Percentiles rank a stretch among this genome's conserved stretches.
These are phyloP conservation scores for Chionodraco myersi DNA, from an alignment of 2,113 vertebrate species.

Conservation along the genomic window DNA sequence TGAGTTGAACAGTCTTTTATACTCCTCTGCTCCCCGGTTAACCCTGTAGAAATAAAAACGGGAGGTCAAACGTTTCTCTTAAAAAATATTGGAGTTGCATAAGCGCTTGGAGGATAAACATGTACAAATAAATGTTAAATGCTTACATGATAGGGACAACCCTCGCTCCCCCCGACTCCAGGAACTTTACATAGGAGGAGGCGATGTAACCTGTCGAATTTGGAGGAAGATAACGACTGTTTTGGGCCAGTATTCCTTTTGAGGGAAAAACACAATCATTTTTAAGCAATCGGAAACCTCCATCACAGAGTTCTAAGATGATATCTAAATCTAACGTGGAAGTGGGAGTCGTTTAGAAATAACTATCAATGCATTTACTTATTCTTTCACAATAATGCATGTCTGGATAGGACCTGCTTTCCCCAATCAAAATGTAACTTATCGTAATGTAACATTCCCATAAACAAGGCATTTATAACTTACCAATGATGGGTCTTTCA, in stretches of 20 bases:
- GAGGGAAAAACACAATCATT: neutral
- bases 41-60: conserved; percentile 79
- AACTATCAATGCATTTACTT: too few relatives aligned
- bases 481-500: conserved; percentile 80
- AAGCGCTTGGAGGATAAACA: neutral
- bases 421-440: neutral
- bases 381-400: too few relatives aligned
- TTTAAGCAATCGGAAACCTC: too few relatives aligned
- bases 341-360: too few relatives aligned
- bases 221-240: neutral
- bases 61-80: neutral
- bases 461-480: conserved; percentile 4
- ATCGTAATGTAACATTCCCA: neutral
- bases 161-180: conserved; percentile 93
- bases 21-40: conserved; percentile 83
- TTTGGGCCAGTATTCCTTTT: conserved; percentile 90
- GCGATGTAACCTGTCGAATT: conserved; percentile 87
- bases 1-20: conserved; percentile 87
- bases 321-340: too few relatives aligned
- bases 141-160: conserved; percentile 91
- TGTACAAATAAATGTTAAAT: too few relatives aligned
- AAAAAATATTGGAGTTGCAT: neutral
- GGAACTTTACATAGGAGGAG: conserved; percentile 94
- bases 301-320: too few relatives aligned
- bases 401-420: too few relatives aligned